Evolutionary conservation across 2,888 invertebrate species (phyloP), one percentile per base, ranked within the genome.

Genomic region (Stictocephala bisonia): DNA sequence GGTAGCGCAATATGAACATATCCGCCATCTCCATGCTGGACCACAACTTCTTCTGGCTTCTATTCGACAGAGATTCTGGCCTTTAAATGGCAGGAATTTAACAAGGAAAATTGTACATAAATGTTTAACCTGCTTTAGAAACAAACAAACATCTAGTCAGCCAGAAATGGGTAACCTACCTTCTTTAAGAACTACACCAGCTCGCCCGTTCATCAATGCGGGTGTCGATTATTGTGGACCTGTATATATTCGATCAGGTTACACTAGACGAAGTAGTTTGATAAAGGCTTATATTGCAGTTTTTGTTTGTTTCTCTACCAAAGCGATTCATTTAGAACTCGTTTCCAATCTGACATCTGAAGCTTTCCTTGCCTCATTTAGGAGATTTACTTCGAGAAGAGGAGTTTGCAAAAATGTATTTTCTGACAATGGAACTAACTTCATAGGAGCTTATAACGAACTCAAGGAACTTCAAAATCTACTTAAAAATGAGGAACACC

Each of bases 351-450:
- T 82, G 0, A 77, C 80, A 0, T 79, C 82, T 0, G 80, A 81
- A 15, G 77, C 78, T 0, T 83, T 83, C 71, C 20, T 83, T 2
- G 79, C 79, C 1, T 79, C 81, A 0, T 68, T 83, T 2, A 67
- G 76, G 22, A 76, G 82, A 3, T 83, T 83, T 48, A 79, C 81
- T 3, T 74, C 81, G 2, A 67, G 82, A 48, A 68, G 82, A 3
- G 82, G 82, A 1, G 48, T 72, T 15, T 74, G 77, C 1, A 18
- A 18, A 1, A 53, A 79, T 4, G 77, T 83, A 0, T 80, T 77
- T 68, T 81, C 80, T 4, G 82, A 82, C 64, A 81, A 81, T 67
- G 81, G 81, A 0, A 79, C 79, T 0, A 82, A 82, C 66, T 82
- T 82, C 68, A 71, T 80, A 0, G 82, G 81, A 2, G 82, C 81